Percentiles rank a stretch among this genome's conserved stretches.
phyloP scores from a whole-genome alignment of 2,113 vertebrate species.

The Ammodytes dubius region DNA sequence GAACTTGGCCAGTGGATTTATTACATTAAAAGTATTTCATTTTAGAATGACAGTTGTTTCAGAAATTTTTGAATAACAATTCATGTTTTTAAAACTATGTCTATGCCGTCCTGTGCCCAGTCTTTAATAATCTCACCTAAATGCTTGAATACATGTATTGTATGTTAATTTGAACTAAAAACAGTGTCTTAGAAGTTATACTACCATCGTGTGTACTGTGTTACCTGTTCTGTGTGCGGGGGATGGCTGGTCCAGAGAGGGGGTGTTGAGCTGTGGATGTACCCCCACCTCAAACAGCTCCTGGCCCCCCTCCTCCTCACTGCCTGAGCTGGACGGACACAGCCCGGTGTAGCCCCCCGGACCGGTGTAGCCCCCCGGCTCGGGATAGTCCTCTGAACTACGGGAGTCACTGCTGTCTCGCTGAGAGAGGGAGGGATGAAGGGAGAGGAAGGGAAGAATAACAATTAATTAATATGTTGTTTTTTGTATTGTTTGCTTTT shows the following conservation, averaged over 20 bases:
- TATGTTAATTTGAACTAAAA: no score
- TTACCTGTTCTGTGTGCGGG: slow-evolving; percentile 60
- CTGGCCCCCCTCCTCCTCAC: slow-evolving; percentile 52
- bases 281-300: slow-evolving; percentile 43
- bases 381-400: slow-evolving; percentile 77
- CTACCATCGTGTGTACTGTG: background rate
- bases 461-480: no score
- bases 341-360: slow-evolving; percentile 47
- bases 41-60: no score
- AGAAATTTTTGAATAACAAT: no score
- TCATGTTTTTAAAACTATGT: no score
- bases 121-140: no score
- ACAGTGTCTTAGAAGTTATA: no score
- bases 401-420: slow-evolving; percentile 77
- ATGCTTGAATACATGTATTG: no score
- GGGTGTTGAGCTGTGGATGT: slow-evolving; percentile 27
- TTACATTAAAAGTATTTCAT: no score
- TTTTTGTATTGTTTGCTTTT: no score
- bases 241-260: slow-evolving; percentile 34
- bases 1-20: no score
- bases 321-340: slow-evolving; percentile 52
- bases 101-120: no score
- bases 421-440: slow-evolving; percentile 51
- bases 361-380: slow-evolving; percentile 44
- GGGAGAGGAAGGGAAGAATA: slow-evolving; percentile 23